Evolutionary conservation across 2,797 vertebrate genomes (phyloP), one percentile per base, ranked within the genome.

Genomic region (Garrulus glandarius): DNA sequence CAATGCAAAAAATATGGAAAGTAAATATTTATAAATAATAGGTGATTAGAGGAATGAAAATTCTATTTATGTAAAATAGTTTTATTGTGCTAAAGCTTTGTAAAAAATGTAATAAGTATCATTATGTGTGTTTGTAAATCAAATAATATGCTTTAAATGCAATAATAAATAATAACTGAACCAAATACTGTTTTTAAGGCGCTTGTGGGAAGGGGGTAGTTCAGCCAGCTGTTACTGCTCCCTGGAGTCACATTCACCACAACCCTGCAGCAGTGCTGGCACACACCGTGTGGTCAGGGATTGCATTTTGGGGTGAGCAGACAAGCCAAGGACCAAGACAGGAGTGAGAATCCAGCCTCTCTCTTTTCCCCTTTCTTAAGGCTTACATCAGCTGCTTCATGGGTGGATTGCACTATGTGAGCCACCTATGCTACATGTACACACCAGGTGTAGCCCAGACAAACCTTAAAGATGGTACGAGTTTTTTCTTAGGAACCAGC

Each of bases 71-170:
- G 49, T 93, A 92, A 85, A 96, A 77, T 65, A 82, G 15, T 74
- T 87, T 32, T 82, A 27, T 56, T 91, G 50, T 78, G 83, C 46
- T 78, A 68, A 94, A 93, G 27, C 18, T 50, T 84, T 95, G 79
- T 91, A 84, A 89, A 89, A 95, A 95, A 60, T 82, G 49, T 91
- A 71, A 60, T 74, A 95, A 95, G 74, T 85, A 53, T 49, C 8
- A 20, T 68, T 68, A 18, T 68, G 10, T 59, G 39, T 87, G 55
- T 92, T 89, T 93, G 44, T 95, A 82, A 82, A 84, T 65, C 16
- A 70, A 93, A 36, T 55, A 11, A 52, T 68, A 47, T 34, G n/a
- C 13, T 75, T 82, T 75, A 24, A 29, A 5, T 83, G 39, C 53
- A 68, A 55, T 47, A 96, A 93, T 89, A 95, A 93, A 96, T 32